These are phyloP conservation scores for Criorhina ranunculi DNA, from an alignment of 2,888 invertebrate species.

Conservation along the genomic window DNA sequence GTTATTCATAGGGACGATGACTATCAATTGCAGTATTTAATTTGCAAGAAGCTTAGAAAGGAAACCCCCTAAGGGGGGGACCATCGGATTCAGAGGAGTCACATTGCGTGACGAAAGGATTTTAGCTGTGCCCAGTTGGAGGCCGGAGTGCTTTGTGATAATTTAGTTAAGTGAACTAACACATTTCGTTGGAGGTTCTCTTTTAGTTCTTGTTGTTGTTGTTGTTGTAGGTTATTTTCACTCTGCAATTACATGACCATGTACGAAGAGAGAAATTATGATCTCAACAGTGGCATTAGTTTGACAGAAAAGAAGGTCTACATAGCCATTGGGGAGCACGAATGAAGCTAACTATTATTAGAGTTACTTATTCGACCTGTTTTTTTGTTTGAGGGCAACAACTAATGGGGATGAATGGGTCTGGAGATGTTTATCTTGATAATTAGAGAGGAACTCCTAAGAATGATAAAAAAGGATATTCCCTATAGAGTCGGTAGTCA, in stretches of 20 bases:
- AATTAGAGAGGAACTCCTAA: neutral
- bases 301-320: slow-evolving; percentile 4
- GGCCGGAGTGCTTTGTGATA: slow-evolving; percentile 50
- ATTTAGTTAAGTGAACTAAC: slow-evolving; percentile 63
- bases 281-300: slow-evolving; percentile 54
- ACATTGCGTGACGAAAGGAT: slow-evolving; percentile 56
- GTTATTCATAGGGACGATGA: slow-evolving; percentile 55
- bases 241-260: slow-evolving; percentile 33
- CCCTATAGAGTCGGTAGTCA: too few relatives aligned
- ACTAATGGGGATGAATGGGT: slow-evolving; percentile 8
- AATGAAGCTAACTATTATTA: neutral
- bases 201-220: neutral
- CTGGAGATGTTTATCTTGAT: neutral
- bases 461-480: too few relatives aligned
- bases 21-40: slow-evolving; percentile 60
- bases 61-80: neutral
- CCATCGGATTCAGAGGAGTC: slow-evolving; percentile 4
- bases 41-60: slow-evolving; percentile 9
- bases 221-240: slow-evolving; percentile 2
- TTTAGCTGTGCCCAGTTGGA: slow-evolving; percentile 48
- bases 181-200: slow-evolving; percentile 34
- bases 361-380: neutral
- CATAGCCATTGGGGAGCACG: slow-evolving; percentile 3
- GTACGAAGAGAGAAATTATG: slow-evolving; percentile 45
- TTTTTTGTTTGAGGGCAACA: neutral